Percentiles rank a stretch among this genome's conserved stretches.
Evolutionary conservation across 2,888 invertebrate genomes (phyloP).

Genomic region (Ryuthela nishihirai): DNA sequence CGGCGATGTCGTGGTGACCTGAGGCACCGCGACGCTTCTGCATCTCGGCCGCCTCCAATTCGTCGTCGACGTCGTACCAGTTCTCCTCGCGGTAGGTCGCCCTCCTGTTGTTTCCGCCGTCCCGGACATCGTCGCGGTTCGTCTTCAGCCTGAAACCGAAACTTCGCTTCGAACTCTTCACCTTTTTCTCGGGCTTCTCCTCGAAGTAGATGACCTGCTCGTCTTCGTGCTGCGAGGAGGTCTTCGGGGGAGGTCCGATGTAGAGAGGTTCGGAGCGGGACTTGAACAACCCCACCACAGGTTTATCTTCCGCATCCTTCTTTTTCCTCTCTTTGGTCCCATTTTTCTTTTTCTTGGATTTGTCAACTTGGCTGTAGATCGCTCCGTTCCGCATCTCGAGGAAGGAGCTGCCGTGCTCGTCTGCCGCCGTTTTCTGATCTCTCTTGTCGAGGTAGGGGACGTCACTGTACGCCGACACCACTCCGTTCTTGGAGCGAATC

Average conservation of each 20-base stretch:
- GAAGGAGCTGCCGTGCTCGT: neutral
- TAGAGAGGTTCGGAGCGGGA: conserved; percentile 30
- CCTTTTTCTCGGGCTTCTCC: conserved; percentile 17
- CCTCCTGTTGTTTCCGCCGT: neutral
- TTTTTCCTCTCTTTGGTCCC: conserved; percentile 18
- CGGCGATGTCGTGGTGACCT: conserved; percentile 36
- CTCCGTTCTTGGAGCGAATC: conserved; percentile 40
- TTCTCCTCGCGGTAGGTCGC: conserved; percentile 19
- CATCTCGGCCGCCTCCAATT: conserved; percentile 16
- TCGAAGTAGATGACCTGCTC: conserved; percentile 15
- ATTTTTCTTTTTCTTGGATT: conserved; percentile 36
- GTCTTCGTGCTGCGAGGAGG: conserved; percentile 4
- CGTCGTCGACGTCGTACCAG: conserved; percentile 37
- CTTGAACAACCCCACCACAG: conserved; percentile 14
- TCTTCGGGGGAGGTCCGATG: conserved; percentile 28
- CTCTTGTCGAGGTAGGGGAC: conserved; percentile 35
- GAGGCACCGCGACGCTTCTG: conserved; percentile 23
- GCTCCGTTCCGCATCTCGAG: too few relatives aligned
- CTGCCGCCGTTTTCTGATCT: too few relatives aligned
- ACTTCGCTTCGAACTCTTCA: conserved; percentile 27
- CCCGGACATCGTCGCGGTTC: conserved; percentile 5
- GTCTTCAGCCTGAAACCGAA: conserved; percentile 27
- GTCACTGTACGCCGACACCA: conserved; percentile 42
- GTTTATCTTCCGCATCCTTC: conserved; percentile 13
- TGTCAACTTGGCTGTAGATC: conserved; percentile 42